Percentiles rank a stretch among this genome's conserved stretches.
phyloP scores from a whole-genome alignment of 2,797 vertebrate genomes.

The Neosilurus mollespiculum region DNA sequence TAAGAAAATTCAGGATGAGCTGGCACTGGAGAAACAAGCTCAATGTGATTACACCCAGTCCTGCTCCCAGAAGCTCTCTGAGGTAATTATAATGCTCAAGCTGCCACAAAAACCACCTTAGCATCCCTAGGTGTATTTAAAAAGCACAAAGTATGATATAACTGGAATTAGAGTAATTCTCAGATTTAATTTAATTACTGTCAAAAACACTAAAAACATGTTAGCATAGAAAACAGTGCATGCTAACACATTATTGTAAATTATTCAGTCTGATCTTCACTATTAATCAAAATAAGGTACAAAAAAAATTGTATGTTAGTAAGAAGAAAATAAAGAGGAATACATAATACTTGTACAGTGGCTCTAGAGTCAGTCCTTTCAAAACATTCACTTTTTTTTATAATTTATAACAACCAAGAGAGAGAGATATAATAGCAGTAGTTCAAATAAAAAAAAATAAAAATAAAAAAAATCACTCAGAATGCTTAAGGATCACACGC shows the following conservation, averaged over 20 bases:
- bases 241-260: not conserved
- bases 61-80: constrained; percentile 79
- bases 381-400: too few species aligned
- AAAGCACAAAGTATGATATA: not conserved
- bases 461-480: too few species aligned
- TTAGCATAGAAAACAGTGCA: not conserved
- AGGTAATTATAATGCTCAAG: constrained; percentile 65
- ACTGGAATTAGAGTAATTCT: not conserved
- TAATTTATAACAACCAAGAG: too few species aligned
- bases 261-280: not conserved
- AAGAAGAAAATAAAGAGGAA: not conserved
- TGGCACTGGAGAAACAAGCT: constrained; percentile 78
- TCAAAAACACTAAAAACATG: not conserved
- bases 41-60: constrained; percentile 77
- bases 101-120: not conserved
- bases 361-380: too few species aligned
- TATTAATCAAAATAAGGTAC: not conserved
- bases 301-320: not conserved
- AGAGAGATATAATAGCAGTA: too few species aligned
- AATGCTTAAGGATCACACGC: too few species aligned
- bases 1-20: constrained; percentile 77
- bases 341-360: too few species aligned
- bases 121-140: not conserved
- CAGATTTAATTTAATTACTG: not conserved
- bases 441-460: too few species aligned